These are phyloP conservation scores for Hylyphantes graminicola DNA, from an alignment of 1,140 invertebrate species.

Conservation along the genomic window DNA sequence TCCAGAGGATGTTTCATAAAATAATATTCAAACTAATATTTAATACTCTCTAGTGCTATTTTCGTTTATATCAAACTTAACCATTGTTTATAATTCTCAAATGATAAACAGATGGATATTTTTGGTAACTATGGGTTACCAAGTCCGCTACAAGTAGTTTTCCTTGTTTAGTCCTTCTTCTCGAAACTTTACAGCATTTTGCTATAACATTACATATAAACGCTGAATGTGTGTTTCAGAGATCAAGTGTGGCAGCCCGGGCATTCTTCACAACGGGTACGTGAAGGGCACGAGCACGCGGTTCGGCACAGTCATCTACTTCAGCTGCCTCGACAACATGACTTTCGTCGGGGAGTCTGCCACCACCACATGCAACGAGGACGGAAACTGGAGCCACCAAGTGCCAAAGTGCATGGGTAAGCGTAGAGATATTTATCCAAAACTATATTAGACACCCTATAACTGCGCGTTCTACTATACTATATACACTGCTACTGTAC, in stretches of 20 bases:
- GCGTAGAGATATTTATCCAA: background rate
- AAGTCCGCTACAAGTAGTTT: no score
- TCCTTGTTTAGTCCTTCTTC: no score
- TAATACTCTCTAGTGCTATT: no score
- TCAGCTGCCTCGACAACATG: constrained; percentile 93
- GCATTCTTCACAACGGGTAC: constrained; percentile 93
- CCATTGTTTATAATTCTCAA: no score
- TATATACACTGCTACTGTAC: no score
- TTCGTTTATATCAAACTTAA: no score
- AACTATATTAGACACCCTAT: no score
- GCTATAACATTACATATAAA: background rate
- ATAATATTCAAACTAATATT: no score
- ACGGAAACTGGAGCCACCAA: constrained; percentile 92
- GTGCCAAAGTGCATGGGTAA: constrained; percentile 85
- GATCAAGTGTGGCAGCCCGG: constrained; percentile 93
- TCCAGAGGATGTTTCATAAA: no score
- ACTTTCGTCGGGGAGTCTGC: constrained; percentile 84
- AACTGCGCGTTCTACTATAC: no score
- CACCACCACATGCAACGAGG: constrained; percentile 90
- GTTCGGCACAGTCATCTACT: constrained; percentile 90
- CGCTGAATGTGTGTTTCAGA: constrained; percentile 71
- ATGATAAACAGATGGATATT: no score
- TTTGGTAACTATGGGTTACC: no score
- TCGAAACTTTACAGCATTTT: background rate
- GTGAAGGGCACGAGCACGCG: constrained; percentile 91